Evolutionary conservation across 2,113 vertebrate species (phyloP), one percentile per base, ranked within the genome.

Genomic region (Garra rufa): DNA sequence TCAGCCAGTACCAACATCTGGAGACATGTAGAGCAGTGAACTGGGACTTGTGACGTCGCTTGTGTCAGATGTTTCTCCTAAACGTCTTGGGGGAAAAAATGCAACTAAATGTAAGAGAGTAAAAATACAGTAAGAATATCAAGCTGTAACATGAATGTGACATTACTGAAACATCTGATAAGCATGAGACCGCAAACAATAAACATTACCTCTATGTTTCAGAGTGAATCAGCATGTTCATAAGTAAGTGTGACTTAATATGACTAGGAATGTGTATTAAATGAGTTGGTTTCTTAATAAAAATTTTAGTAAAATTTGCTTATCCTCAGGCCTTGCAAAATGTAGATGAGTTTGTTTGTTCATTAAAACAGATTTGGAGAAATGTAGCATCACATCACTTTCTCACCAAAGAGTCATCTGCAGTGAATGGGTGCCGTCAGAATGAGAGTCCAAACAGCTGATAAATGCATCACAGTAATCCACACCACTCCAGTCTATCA

Each of bases 11-110:
- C 10, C 13, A 57, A 11, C 44, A 57, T 38, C 17, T 38, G 30
- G 65, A 69, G 17, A 38, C 30, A 38, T 21, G 30, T 10, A 38
- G 30, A 10, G 15, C 9, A 17, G 3, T 17, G 61, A 3, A 0
- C 63, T 67, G 63, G 8, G 15, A 9, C 28, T 67, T 9, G 3
- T 65, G 61, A 17, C 2, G 8, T 17, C 28, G 14, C 26, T 65
- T 65, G 61, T 28, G 28, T 67, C 28, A 67, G 63, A 69, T 69
- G 65, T 69, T 69, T 69, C 30, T 69, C 28, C 61, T 65, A 30
- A 61, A 61, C 57, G 9, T n/a, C 55, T 59, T 24, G 4, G 55
- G 21, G 55, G n/a, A 61, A 61, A 65, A 10, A 41, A 69, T 41
- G 34, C 41, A 38, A 69, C 65, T 69, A 41, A 67, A 10, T 38